Conservation (phyloP, 2,797 vertebrate genomes). For the Myotis planiceps region DNA sequence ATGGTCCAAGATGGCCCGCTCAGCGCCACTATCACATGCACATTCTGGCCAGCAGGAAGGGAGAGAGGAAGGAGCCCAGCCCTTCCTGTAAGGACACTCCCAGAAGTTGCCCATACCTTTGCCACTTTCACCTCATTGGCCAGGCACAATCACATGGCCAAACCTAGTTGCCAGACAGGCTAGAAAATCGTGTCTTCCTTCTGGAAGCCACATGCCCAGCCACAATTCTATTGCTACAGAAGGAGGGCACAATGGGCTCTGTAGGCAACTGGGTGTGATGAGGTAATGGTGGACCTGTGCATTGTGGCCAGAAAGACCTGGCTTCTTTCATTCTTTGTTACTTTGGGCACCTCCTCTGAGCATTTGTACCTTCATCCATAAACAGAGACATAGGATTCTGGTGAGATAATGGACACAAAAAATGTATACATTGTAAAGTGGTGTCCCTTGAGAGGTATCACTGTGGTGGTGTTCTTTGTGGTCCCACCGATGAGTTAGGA, state of each 20-base stretch:
- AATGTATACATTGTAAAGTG: background rate
- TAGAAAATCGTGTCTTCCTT: background rate
- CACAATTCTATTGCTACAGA: background rate
- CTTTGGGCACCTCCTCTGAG: background rate
- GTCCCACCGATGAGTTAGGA: background rate
- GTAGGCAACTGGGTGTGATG: background rate
- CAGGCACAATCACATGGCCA: background rate
- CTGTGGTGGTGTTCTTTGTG: background rate
- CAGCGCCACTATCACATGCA: background rate
- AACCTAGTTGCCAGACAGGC: background rate
- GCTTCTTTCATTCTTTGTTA: background rate
- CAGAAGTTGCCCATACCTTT: background rate
- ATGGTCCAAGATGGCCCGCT: background rate
- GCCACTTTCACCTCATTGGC: background rate
- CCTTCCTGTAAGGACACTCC: background rate
- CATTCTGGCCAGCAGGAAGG: background rate
- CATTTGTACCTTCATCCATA: background rate
- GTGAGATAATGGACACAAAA: background rate
- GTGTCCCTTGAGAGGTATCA: background rate
- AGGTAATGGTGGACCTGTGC: fast-evolving
- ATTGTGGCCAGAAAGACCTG: background rate
- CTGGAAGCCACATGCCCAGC: background rate
- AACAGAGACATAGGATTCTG: background rate
- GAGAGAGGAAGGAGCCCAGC: background rate
- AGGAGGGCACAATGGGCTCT: background rate